These are phyloP conservation scores for Spicauda simplicius DNA, from an alignment of 2,888 invertebrate genomes.

Conservation along the genomic window DNA sequence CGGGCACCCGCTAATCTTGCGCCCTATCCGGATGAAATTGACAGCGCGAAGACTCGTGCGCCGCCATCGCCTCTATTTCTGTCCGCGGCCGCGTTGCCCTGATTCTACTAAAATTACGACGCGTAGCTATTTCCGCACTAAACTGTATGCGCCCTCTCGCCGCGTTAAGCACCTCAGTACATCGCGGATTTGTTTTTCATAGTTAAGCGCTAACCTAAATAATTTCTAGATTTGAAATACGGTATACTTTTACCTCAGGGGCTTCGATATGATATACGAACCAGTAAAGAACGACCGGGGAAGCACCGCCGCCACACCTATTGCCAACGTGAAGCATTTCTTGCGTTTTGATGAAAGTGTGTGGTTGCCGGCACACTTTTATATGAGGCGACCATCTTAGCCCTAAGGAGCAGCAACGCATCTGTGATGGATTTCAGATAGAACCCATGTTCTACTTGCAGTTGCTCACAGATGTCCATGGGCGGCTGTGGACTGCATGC, in stretches of 20 bases:
- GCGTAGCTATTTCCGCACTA: conserved; percentile 83
- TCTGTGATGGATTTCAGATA: too few species aligned
- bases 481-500: too few species aligned
- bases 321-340: too few species aligned
- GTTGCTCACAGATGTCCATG: too few species aligned
- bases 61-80: conserved; percentile 76
- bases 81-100: conserved; percentile 83
- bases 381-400: too few species aligned
- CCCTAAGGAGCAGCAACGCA: too few species aligned
- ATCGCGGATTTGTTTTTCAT: conserved; percentile 41
- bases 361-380: too few species aligned
- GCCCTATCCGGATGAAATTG: conserved; percentile 82
- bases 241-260: too few species aligned
- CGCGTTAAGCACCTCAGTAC: conserved; percentile 60
- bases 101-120: conserved; percentile 84
- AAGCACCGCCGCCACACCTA: too few species aligned
- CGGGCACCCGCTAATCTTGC: conserved; percentile 67
- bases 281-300: too few species aligned
- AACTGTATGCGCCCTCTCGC: conserved; percentile 66
- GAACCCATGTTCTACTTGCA: too few species aligned
- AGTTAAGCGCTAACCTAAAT: conserved; percentile 3
- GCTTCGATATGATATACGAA: neutral
- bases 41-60: conserved; percentile 75
- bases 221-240: neutral
- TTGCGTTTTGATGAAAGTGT: too few species aligned